phyloP scores from a whole-genome alignment of 2,888 invertebrate species.

The Hyposoter didymator region DNA sequence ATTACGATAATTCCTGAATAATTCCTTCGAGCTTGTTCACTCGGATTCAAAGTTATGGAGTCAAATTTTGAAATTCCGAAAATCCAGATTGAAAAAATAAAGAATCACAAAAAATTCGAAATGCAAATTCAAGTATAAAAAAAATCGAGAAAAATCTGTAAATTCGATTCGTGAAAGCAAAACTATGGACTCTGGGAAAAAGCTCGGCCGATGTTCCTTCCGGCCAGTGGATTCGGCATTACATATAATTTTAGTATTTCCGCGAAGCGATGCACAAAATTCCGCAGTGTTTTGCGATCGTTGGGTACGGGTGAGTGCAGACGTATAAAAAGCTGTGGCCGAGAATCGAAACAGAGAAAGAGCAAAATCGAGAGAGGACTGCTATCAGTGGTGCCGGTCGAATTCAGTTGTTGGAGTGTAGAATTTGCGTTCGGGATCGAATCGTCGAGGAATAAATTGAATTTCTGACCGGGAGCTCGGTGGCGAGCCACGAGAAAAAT shows the following conservation, averaged over 20 bases:
- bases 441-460: constrained; percentile 64
- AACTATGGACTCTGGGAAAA: constrained; percentile 1
- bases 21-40: background rate
- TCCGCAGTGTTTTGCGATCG: constrained; percentile 22
- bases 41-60: background rate
- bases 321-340: constrained; percentile 34
- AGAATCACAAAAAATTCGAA: too few species aligned
- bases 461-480: constrained; percentile 21
- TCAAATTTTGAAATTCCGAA: too few species aligned
- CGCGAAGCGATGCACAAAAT: constrained; percentile 62
- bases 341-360: background rate
- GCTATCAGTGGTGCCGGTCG: constrained; percentile 36
- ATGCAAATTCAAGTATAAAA: too few species aligned
- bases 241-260: constrained; percentile 67
- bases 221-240: constrained; percentile 52
- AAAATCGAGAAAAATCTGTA: too few species aligned
- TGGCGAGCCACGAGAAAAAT: constrained; percentile 29
- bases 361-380: background rate
- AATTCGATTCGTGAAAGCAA: background rate
- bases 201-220: constrained; percentile 1
- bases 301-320: background rate
- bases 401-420: constrained; percentile 42
- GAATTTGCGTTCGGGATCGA: constrained; percentile 58
- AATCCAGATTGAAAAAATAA: background rate
- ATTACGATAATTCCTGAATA: background rate